Evolutionary conservation across 1,140 invertebrate genomes (phyloP).

Genomic region (Ooceraea biroi): DNA sequence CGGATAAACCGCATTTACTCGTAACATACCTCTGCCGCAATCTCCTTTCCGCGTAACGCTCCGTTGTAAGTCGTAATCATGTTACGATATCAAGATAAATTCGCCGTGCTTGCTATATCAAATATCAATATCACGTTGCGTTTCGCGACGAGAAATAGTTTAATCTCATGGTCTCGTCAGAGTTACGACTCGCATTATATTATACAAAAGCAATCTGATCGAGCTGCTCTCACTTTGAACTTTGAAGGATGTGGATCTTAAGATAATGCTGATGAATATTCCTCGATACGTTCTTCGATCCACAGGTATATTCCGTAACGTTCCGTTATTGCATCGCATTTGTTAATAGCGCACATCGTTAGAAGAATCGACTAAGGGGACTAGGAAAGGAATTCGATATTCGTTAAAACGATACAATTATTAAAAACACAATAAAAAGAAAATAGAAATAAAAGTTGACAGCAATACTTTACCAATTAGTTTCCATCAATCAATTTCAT

Average conservation of each 20-base stretch:
- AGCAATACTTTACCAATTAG: conserved; percentile 4
- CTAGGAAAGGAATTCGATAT: neutral
- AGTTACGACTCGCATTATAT: neutral
- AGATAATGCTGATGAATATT: neutral
- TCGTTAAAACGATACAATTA: neutral
- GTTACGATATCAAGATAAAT: neutral
- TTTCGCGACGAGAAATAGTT: neutral
- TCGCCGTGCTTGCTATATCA: neutral
- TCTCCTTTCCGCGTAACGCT: neutral
- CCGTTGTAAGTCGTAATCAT: neutral
- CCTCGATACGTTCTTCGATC: neutral
- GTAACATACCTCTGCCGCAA: neutral
- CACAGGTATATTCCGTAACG: too few relatives aligned
- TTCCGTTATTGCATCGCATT: too few relatives aligned
- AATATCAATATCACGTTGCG: neutral
- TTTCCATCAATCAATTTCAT: neutral
- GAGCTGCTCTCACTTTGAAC: neutral
- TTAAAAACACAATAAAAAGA: conserved; percentile 17
- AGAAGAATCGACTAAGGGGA: neutral
- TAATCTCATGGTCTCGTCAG: neutral
- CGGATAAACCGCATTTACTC: neutral
- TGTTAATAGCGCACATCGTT: neutral
- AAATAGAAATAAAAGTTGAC: neutral
- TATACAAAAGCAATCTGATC: neutral
- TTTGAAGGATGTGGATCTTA: neutral